Percentiles rank a stretch among this genome's conserved stretches.
phyloP scores from a whole-genome alignment of 37 sponge, comb jelly and placozoan genomes.

The Lycopodina hypogea region DNA sequence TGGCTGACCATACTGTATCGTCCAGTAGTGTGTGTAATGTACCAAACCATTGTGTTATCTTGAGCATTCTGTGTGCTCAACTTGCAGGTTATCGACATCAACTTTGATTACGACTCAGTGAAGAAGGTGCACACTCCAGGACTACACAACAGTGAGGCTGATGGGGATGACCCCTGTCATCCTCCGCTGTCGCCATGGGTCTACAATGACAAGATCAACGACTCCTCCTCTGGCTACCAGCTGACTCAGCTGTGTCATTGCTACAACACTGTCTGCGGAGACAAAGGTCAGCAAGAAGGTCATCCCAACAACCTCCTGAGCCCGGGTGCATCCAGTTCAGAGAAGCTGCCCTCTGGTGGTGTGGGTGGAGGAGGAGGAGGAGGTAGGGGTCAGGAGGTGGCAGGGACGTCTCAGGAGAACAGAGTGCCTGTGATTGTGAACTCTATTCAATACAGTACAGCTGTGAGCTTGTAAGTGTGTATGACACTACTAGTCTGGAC shows the following conservation, averaged over 20 bases:
- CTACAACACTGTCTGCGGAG: slow-evolving; percentile 4
- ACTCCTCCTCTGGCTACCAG: slow-evolving; percentile 27
- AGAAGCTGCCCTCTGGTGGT: not conserved
- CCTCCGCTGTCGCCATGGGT: not conserved
- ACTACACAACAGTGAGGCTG: not conserved
- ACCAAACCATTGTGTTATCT: no score
- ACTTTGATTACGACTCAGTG: slow-evolving; percentile 35
- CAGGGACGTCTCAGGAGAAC: not conserved
- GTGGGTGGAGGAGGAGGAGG: not conserved
- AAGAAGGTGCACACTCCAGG: not conserved
- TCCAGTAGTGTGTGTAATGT: no score
- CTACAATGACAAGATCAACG: slow-evolving; percentile 1
- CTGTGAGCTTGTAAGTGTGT: not conserved
- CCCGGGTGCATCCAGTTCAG: not conserved
- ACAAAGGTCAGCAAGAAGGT: not conserved
- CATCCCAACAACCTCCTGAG: no score
- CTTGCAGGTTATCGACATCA: slow-evolving; percentile 19
- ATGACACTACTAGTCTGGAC: no score
- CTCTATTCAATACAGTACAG: slow-evolving; percentile 30
- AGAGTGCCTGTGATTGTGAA: not conserved
- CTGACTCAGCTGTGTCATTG: slow-evolving; percentile 36
- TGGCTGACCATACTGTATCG: no score
- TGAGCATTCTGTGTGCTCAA: no score
- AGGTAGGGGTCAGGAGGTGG: no score
- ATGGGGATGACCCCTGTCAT: not conserved